Base-by-base conservation (phyloP, 2,113 vertebrate genomes). In the Phocoena sinus region DNA sequence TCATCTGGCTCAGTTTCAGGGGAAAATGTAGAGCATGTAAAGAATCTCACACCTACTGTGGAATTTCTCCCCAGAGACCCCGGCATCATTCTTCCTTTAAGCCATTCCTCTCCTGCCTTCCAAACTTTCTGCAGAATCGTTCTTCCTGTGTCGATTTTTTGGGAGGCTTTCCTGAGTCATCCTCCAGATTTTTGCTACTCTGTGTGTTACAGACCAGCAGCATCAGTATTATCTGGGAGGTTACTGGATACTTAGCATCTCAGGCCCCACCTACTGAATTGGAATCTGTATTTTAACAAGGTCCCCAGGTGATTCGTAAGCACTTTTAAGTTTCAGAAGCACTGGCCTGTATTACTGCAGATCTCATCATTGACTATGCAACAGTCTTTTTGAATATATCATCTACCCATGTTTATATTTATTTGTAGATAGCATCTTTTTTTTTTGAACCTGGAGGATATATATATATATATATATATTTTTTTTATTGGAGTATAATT, bases 191-290 rank as follows among this genome's bases (percentile, higher is more conserved):
- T 70, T 88, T 91, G 88, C 33, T 33, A 8, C 74, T 53, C 10
- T n/a, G 0, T 15, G 2, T 81, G 31, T 44, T 1, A 0, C 14
- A 67, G 62, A 47, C 11, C 25, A 41, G 36, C 14, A 14, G 4
- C 11, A 56, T 36, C 20, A 12, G 80, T 8, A 3, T 36, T 20
- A 26, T 23, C 17, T 38, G 44, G n/a, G 38, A 73, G 65, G 26
- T 50, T 31, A 8, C 8, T 41, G 74, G 36, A 76, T 8, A 3
- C 15, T 17, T 15, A 1, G 17, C 14, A 28, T 50, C 56, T 74
- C 14, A 25, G 73, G 38, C 28, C 36, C 14, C 47, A 33, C 25
- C 25, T 25, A 1, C 44, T 68, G 18, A 83, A 58, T 6, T 0
- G 4, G 11, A 92, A 73, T 41, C 56, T 94, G n/a, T 60, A 28